Percentiles rank a stretch among this genome's conserved stretches.
Evolutionary conservation across 1,140 invertebrate genomes (phyloP).

Genomic region (Prorops nasuta): DNA sequence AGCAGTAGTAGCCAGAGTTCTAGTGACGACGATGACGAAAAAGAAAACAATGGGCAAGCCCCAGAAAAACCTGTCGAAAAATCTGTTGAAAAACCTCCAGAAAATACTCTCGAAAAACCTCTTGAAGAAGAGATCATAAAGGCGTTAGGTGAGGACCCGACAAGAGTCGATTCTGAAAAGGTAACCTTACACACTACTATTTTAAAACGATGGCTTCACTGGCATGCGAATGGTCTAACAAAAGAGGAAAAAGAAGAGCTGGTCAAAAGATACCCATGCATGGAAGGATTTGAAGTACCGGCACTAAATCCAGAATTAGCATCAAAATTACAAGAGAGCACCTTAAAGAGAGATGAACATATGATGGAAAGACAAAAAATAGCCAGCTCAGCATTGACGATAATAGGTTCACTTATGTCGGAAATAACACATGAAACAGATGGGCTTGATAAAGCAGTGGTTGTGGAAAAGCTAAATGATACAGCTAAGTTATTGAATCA

Average conservation of each 20-base stretch:
- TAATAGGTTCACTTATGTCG: not conserved
- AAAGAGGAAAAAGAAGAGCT: slow-evolving; percentile 4
- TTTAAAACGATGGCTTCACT: slow-evolving; percentile 10
- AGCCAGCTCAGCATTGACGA: not conserved
- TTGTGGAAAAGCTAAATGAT: not conserved
- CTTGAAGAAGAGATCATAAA: not conserved
- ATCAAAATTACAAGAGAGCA: slow-evolving; percentile 1
- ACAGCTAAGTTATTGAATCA: not conserved
- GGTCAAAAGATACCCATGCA: slow-evolving; percentile 2
- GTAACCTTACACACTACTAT: slow-evolving; percentile 3
- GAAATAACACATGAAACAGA: not conserved
- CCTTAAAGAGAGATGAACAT: slow-evolving; percentile 4
- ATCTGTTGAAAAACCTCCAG: too few relatives aligned
- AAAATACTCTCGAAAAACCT: not conserved
- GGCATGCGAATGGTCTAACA: slow-evolving; percentile 3
- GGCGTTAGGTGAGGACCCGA: not conserved
- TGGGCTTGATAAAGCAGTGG: not conserved
- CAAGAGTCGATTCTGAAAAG: not conserved
- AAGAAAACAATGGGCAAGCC: too few relatives aligned
- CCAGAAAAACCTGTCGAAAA: too few relatives aligned
- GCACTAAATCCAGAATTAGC: slow-evolving; percentile 7
- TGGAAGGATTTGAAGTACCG: slow-evolving; percentile 7
- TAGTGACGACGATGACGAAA: too few relatives aligned
- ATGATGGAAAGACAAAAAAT: not conserved
- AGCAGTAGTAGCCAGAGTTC: too few relatives aligned